Percentiles rank a stretch among this genome's conserved stretches.
Conservation (phyloP, 2,888 invertebrate species). For the Meteorus cinctellus region DNA sequence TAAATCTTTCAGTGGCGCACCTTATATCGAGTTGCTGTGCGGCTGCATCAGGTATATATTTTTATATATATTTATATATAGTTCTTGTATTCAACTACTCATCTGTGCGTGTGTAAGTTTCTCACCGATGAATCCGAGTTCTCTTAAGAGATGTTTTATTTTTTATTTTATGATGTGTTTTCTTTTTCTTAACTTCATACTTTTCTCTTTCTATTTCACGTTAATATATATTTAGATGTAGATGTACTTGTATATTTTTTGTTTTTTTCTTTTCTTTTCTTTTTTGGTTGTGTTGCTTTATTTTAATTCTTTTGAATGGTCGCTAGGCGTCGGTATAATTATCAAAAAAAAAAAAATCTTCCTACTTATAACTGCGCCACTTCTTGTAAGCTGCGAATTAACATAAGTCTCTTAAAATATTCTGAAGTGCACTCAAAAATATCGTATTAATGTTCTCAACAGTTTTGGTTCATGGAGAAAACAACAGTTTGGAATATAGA, state of each 20-base stretch:
- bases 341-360: conserved; percentile 47
- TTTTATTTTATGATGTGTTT: conserved; percentile 25
- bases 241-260: not conserved
- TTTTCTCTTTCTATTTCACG: conserved; percentile 30
- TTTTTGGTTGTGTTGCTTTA: conserved; percentile 14
- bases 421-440: conserved; percentile 13
- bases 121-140: conserved; percentile 18
- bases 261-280: not conserved
- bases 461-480: not conserved
- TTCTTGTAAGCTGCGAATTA: conserved; percentile 56
- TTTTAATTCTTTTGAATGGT: conserved; percentile 31
- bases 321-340: conserved; percentile 53
- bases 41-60: conserved; percentile 25
- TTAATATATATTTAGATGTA: conserved; percentile 16
- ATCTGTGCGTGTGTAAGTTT: conserved; percentile 26
- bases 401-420: conserved; percentile 53
- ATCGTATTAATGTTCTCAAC: conserved; percentile 11
- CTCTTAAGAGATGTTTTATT: conserved; percentile 37
- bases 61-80: conserved; percentile 25
- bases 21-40: conserved; percentile 56
- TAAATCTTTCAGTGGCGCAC: conserved; percentile 60
- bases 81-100: conserved; percentile 27
- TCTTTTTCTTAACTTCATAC: conserved; percentile 31
- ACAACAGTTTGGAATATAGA: no score
- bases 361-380: conserved; percentile 53